A percentile compares a stretch with the other conserved stretches of the same genome.
Evolutionary conservation across 2,888 invertebrate genomes (phyloP).

Genomic region (Zaprionus lineosus): DNA sequence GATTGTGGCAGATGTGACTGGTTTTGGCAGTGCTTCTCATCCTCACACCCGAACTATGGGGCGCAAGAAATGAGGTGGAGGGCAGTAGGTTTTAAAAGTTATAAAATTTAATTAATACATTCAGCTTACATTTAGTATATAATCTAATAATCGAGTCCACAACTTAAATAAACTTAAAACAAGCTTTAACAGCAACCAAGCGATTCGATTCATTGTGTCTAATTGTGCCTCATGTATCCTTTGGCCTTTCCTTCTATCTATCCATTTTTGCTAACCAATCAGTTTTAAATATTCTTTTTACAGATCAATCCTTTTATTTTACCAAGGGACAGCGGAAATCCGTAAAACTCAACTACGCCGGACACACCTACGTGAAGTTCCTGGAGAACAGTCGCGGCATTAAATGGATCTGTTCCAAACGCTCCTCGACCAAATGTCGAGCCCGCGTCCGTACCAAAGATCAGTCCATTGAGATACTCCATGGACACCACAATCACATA

Average conservation of each 20-base stretch:
- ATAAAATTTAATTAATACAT: constrained; percentile 31
- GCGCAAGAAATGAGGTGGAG: constrained; percentile 38
- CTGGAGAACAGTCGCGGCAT: constrained; percentile 80
- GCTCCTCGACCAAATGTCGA: constrained; percentile 80
- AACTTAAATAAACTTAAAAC: constrained; percentile 45
- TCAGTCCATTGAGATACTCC: constrained; percentile 73
- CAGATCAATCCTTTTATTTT: constrained; percentile 66
- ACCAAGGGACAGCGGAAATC: constrained; percentile 80
- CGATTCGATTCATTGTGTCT: constrained; percentile 16
- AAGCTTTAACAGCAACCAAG: constrained; percentile 35
- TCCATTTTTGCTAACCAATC: constrained; percentile 12
- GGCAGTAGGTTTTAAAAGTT: constrained; percentile 14
- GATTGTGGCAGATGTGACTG: constrained; percentile 81
- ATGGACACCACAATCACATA: constrained; percentile 77
- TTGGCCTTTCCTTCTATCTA: too few species aligned
- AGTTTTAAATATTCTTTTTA: constrained; percentile 25
- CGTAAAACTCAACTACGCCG: constrained; percentile 78
- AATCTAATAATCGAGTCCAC: constrained; percentile 36
- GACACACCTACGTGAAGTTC: constrained; percentile 80
- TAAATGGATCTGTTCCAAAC: constrained; percentile 82
- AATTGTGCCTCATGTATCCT: background rate
- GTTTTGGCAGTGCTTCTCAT: constrained; percentile 61
- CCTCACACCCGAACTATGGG: constrained; percentile 23
- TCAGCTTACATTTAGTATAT: constrained; percentile 43
- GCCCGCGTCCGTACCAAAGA: constrained; percentile 78